phyloP scores from a whole-genome alignment of 2,888 invertebrate species.

The Tachystola acroxantha region DNA sequence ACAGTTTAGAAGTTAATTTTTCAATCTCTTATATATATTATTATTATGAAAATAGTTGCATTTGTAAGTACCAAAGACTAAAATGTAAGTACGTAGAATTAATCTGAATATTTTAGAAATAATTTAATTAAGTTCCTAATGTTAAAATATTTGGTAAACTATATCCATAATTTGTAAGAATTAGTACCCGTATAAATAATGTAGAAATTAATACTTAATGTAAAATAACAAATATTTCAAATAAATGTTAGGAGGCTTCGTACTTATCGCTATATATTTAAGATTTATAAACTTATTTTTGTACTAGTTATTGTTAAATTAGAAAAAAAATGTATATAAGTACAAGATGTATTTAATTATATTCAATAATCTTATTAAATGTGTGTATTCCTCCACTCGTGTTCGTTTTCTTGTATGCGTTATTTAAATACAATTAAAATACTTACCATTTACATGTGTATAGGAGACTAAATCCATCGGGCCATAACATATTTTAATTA shows the following conservation, averaged over 20 bases:
- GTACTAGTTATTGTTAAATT: conserved; percentile 24
- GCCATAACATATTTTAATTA: too few species aligned
- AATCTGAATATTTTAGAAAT: not conserved
- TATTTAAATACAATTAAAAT: too few species aligned
- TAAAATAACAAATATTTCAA: not conserved
- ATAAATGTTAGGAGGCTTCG: not conserved
- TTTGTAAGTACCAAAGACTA: conserved; percentile 6
- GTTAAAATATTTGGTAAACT: conserved; percentile 1
- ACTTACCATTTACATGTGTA: too few species aligned
- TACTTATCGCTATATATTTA: not conserved
- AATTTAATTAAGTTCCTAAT: not conserved
- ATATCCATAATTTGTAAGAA: conserved; percentile 7
- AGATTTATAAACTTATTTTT: conserved; percentile 38
- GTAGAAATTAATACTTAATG: not conserved
- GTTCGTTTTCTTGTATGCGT: too few species aligned
- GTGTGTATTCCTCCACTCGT: conserved; percentile 17
- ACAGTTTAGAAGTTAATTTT: too few species aligned
- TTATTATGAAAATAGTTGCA: not conserved
- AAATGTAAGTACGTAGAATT: not conserved
- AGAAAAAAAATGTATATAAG: conserved; percentile 14
- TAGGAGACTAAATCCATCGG: too few species aligned
- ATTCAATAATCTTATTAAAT: conserved; percentile 26
- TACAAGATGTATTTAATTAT: conserved; percentile 25
- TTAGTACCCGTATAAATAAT: conserved; percentile 24
- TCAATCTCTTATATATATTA: too few species aligned